Base-by-base conservation (phyloP, 2,888 invertebrate genomes). In the Zele albiditarsus region DNA sequence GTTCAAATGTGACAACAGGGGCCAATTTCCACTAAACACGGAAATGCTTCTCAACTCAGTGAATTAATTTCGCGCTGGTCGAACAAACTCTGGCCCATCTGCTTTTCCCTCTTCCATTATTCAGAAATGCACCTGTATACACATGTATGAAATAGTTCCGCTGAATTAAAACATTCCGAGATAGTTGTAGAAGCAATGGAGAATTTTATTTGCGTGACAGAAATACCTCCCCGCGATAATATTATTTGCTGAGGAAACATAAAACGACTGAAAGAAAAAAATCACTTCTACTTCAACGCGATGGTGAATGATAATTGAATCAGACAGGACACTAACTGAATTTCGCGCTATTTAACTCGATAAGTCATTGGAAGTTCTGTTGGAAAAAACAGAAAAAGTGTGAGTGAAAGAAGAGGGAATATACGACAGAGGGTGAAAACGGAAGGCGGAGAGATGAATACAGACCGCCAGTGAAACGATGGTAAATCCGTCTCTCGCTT, bases 21-120 rank as follows among this genome's bases (percentile, higher is more conserved):
- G 83, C 81, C 83, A 84, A 83, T 84, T 84, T 79, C 76, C 76
- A 76, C 80, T 81, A 81, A 83, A 83, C 83, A 83, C 81, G 82
- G 79, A 82, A 83, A 83, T 82, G 83, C 83, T 82, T 81, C 81
- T 81, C 79, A 79, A 80, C 79, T 79, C 78, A 75, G 78, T 78
- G 82, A 82, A 83, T 84, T 84, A 84, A 82, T 84, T 84, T 82
- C 80, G 79, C 77, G 79, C 77, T 68, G 66, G 71, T 75, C 65
- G 66, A 33, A 46, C 73, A 69, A 53, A 14, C 46, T 58, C 53
- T 27, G 33, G 33, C 23, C 72, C 58, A 49, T 27, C 38, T 27
- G 42, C 31, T 27, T 16, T 71, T 63, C 57, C 65, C 53, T 65
- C 28, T 27, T 27, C 58, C 25, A 27, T 71, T 31, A 25, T 14